These are phyloP conservation scores for Thomomys bottae DNA, from an alignment of 2,113 vertebrate species.

Conservation along the genomic window DNA sequence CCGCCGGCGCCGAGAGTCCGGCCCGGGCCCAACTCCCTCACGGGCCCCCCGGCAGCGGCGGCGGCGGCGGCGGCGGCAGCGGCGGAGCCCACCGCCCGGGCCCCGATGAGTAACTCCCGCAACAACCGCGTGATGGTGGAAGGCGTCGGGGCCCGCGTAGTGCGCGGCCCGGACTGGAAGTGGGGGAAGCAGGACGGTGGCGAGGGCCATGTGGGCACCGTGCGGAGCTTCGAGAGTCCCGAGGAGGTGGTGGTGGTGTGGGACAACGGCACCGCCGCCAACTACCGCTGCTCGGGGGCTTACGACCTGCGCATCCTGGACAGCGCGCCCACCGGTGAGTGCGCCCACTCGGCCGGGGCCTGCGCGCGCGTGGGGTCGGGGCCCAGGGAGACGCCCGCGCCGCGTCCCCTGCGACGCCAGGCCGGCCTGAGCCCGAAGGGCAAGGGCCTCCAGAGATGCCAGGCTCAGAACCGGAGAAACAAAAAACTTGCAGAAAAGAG, in stretches of 20 bases:
- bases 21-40: slow-evolving; percentile 52
- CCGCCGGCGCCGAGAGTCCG: slow-evolving; percentile 65
- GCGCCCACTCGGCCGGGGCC: not conserved
- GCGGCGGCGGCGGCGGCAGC: slow-evolving; percentile 56
- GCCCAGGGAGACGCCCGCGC: not conserved
- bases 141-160: slow-evolving; percentile 96
- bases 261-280: slow-evolving; percentile 99
- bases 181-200: slow-evolving; percentile 99
- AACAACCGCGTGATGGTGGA: slow-evolving; percentile 99
- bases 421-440: too few relatives aligned
- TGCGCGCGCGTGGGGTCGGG: not conserved
- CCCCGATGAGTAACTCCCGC: slow-evolving; percentile 94
- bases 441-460: not conserved
- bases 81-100: slow-evolving; percentile 67
- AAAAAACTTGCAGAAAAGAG: not conserved
- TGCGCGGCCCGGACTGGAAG: slow-evolving; percentile 98
- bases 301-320: slow-evolving; percentile 98
- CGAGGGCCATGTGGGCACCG: slow-evolving; percentile 98
- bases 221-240: slow-evolving; percentile 98
- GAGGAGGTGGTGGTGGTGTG: slow-evolving; percentile 99
- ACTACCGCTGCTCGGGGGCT: slow-evolving; percentile 98
- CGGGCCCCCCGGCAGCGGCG: slow-evolving; percentile 58
- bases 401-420: not conserved
- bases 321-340: slow-evolving; percentile 97
- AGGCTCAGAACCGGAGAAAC: not conserved